Conservation (phyloP, 1,140 invertebrate genomes). For the Trichomalopsis sarcophagae region DNA sequence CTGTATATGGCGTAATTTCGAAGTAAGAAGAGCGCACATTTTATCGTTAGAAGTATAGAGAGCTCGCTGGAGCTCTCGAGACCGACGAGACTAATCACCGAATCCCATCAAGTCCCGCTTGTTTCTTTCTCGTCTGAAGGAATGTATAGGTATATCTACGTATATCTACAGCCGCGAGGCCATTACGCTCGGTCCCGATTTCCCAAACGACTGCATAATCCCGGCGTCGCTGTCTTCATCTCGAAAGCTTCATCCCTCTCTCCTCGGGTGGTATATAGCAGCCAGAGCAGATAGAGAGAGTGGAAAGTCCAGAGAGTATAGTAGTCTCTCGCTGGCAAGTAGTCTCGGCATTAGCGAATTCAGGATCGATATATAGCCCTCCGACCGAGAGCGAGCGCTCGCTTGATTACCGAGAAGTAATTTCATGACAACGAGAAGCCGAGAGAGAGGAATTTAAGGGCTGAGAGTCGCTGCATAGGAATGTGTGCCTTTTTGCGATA, state of each 20-base stretch:
- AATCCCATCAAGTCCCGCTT: background rate
- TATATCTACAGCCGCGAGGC: background rate
- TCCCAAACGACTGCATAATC: slow-evolving; percentile 19
- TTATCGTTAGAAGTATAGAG: background rate
- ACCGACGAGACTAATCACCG: background rate
- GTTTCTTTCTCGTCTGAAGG: background rate
- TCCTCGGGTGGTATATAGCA: background rate
- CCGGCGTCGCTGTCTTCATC: background rate
- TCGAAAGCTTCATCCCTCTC: background rate
- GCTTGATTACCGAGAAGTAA: slow-evolving; percentile 36
- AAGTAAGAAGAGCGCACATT: background rate
- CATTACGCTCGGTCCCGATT: background rate
- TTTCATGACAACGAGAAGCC: slow-evolving; percentile 10
- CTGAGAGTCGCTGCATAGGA: background rate
- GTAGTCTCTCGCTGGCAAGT: background rate
- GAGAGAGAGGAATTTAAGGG: background rate
- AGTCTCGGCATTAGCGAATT: slow-evolving; percentile 29
- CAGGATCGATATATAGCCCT: slow-evolving; percentile 34
- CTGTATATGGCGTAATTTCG: too few species aligned
- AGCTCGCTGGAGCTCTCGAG: background rate
- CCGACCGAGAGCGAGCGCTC: background rate
- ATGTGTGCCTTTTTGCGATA: too few species aligned
- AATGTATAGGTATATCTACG: too few species aligned
- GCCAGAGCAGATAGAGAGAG: background rate
- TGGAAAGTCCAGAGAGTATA: background rate